These are phyloP conservation scores for Oreochromis niloticus DNA, from an alignment of 2,113 vertebrate genomes.

Conservation along the genomic window DNA sequence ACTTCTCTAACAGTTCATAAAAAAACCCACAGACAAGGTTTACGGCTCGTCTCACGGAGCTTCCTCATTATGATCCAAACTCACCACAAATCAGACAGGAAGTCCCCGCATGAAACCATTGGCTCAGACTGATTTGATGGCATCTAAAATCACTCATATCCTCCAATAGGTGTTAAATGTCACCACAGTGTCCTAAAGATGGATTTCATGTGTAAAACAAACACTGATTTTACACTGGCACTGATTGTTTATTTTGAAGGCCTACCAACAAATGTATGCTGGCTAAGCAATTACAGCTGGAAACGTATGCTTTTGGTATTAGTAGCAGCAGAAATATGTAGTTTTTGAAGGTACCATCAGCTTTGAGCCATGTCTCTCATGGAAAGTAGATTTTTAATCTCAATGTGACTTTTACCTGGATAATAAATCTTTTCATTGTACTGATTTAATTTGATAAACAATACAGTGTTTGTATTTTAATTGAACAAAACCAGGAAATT, in stretches of 20 bases:
- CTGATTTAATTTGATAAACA: not conserved
- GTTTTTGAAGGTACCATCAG: not conserved
- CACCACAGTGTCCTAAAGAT: not conserved
- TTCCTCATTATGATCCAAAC: not conserved
- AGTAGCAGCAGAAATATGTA: not conserved
- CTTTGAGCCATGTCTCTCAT: not conserved
- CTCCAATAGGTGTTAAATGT: not conserved
- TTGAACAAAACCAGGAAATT: not conserved
- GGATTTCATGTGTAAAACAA: not conserved
- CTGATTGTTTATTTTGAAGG: not conserved
- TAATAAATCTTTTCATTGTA: not conserved
- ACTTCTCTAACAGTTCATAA: not conserved
- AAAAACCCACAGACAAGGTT: not conserved
- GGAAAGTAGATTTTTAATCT: not conserved
- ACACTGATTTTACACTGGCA: not conserved
- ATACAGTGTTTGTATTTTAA: not conserved
- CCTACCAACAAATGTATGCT: not conserved
- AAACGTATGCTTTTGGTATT: not conserved
- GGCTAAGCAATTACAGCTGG: not conserved
- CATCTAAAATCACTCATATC: not conserved
- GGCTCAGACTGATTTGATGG: not conserved
- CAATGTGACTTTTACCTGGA: not conserved
- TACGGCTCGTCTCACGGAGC: not conserved
- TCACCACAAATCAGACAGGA: not conserved
- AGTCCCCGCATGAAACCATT: not conserved